Base-by-base conservation (phyloP, 2,888 invertebrate genomes). In the Mythimna ferrago region DNA sequence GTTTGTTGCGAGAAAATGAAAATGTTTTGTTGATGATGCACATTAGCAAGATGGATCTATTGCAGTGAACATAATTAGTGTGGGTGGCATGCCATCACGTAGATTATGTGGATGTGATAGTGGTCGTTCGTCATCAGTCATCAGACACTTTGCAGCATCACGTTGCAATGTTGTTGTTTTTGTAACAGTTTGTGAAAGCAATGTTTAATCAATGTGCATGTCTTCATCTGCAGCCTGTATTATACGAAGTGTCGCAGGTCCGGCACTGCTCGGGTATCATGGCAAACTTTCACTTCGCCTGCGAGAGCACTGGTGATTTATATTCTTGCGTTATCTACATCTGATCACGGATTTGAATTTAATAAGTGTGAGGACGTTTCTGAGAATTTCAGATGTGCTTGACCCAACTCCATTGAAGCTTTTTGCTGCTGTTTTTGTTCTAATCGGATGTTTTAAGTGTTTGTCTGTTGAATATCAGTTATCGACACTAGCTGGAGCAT, bases 231-330 rank as follows among this genome's bases (percentile, higher is more conserved):
- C 85, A 83, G 84, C 78, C 86, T 86, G 84, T 84, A 19, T 48
- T 48, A 48, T 48, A 83, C 86, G 84, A 89, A 89, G 87, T 92
- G 91, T 93, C 91, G 90, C 91, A 89, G 88, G 87, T 91, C 89
- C 91, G 91, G 88, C 88, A 87, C 80, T 86, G 86, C 79, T 87
- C 86, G 83, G 89, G 88, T 91, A 91, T 90, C 88, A 89, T 86
- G 85, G 84, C 88, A 74, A 86, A 95, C 95, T 95, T 95, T 95
- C 95, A 94, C 95, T 94, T 88, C 81, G 85, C 81, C 86, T 88
- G 87, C 72, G 88, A 89, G 89, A 90, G 86, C 88, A 88, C 88
- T 77, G 88, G 88, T 92, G 90, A 92, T 94, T 93, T 92, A 90
- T 92, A 92, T 92, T 92, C 89, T 89, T 89, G 89, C 87, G 89